Evolutionary conservation across 2,888 invertebrate species (phyloP), one percentile per base, ranked within the genome.

Genomic region (Hirtodrosophila cameraria): DNA sequence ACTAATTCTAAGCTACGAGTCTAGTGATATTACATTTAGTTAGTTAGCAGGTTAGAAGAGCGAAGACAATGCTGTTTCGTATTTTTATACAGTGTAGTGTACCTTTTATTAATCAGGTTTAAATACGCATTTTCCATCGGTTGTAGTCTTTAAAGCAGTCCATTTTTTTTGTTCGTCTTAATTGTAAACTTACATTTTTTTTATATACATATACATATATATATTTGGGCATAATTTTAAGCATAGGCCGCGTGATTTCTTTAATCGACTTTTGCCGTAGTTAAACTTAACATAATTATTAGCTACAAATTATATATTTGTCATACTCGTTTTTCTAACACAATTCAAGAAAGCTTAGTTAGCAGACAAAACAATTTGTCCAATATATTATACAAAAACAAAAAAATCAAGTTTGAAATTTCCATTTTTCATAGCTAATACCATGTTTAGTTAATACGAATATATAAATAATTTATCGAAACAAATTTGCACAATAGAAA

Each of bases 21-120:
- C 88, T 88, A 88, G 88, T 88, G 88, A 88, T 88, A 88, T 88
- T 88, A 88, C 66, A 71, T 86, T 85, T 86, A 88, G 81, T 87
- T 86, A 70, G 68, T 62, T 42, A 8, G 61, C 16, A 18, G 43
- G 33, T 43, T 46, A 20, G 30, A 23, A 63, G 23, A 6, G 23
- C 71, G 63, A 69, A 69, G 53, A 49, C 46, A 61, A 68, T 67
- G 59, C 63, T 33, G 48, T 49, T 67, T 61, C 49, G 57, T 53
- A 72, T 42, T 59, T 66, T 48, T 66, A 61, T 55, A 54, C 59
- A 69, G 49, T n/a, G n/a, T n/a, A n/a, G n/a, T n/a, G n/a, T 49
- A 41, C 8, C 23, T 23, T 23, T 18, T 5, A 13, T 2, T 7
- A 46, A 46, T 68, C 72, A 66, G 61, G 52, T 31, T 30, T 38